Percentiles rank a stretch among this genome's conserved stretches.
These are phyloP conservation scores for Drosophila bipectinata DNA, from an alignment of 1,140 invertebrate species.

Conservation along the genomic window DNA sequence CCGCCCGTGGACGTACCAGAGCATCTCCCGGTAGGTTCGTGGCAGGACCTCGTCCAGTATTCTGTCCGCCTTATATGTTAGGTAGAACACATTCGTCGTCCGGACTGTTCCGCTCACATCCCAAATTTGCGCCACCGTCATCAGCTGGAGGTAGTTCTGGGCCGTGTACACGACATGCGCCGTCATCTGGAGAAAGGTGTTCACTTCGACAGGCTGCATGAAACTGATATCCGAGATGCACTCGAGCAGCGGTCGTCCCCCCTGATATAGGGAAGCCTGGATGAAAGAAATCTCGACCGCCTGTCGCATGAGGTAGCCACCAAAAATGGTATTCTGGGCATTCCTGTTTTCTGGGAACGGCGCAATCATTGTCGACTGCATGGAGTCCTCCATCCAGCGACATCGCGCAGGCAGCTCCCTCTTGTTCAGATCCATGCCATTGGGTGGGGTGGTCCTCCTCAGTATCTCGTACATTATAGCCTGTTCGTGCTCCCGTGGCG, in stretches of 20 bases:
- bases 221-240: slow-evolving; percentile 91
- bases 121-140: slow-evolving; percentile 88
- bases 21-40: slow-evolving; percentile 89
- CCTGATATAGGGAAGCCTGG: slow-evolving; percentile 86
- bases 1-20: slow-evolving; percentile 90
- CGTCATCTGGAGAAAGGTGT: slow-evolving; percentile 88
- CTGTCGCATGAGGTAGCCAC: slow-evolving; percentile 92
- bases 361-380: slow-evolving; percentile 57
- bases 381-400: slow-evolving; percentile 87
- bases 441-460: slow-evolving; percentile 85
- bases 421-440: slow-evolving; percentile 84
- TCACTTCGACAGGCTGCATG: slow-evolving; percentile 88
- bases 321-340: slow-evolving; percentile 92
- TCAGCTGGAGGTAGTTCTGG: slow-evolving; percentile 87
- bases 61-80: slow-evolving; percentile 87
- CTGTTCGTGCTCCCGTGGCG: slow-evolving; percentile 88
- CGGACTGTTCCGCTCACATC: slow-evolving; percentile 85
- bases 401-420: slow-evolving; percentile 85
- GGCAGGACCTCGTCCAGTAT: slow-evolving; percentile 87
- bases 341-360: slow-evolving; percentile 85
- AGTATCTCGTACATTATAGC: slow-evolving; percentile 88
- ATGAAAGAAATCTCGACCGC: slow-evolving; percentile 90
- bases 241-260: slow-evolving; percentile 85
- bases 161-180: slow-evolving; percentile 89
- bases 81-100: slow-evolving; percentile 91